These are phyloP conservation scores for Poeciliopsis gracilis DNA, from an alignment of 2,797 vertebrate species.

Conservation along the genomic window DNA sequence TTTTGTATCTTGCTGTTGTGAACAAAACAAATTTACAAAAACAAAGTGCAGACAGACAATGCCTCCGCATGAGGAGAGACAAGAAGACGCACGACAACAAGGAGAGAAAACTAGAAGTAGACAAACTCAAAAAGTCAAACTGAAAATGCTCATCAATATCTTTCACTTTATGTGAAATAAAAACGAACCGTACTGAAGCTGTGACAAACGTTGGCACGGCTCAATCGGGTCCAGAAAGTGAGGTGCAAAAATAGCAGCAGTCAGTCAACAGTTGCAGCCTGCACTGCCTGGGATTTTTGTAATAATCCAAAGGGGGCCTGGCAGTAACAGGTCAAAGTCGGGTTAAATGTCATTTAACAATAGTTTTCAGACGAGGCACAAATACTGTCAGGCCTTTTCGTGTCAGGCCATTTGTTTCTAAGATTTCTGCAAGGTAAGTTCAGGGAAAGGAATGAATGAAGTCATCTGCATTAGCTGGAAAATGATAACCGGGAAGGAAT, in stretches of 20 bases:
- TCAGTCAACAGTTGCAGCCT: slow-evolving; percentile 51
- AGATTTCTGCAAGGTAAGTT: neutral
- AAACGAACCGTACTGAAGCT: slow-evolving; percentile 46
- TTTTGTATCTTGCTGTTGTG: slow-evolving; percentile 38
- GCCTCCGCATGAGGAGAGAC: slow-evolving; percentile 37
- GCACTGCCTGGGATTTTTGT: slow-evolving; percentile 27
- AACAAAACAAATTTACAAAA: slow-evolving; percentile 61
- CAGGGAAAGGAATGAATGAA: neutral
- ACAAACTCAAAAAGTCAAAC: slow-evolving; percentile 25
- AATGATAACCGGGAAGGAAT: neutral
- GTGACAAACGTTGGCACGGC: slow-evolving; percentile 40
- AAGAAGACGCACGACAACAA: slow-evolving; percentile 15
- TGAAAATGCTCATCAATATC: slow-evolving; percentile 23
- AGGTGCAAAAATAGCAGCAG: slow-evolving; percentile 60
- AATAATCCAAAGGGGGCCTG: slow-evolving; percentile 46
- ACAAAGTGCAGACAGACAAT: slow-evolving; percentile 47
- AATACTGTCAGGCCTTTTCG: neutral
- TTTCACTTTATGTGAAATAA: slow-evolving; percentile 32
- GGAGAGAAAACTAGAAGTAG: slow-evolving; percentile 23
- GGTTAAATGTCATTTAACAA: slow-evolving; percentile 47
- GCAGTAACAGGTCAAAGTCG: slow-evolving; percentile 47
- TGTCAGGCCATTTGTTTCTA: neutral
- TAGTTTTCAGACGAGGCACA: neutral
- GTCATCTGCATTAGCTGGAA: neutral
- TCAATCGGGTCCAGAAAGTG: slow-evolving; percentile 56